These are phyloP conservation scores for Chaetura pelagica DNA, from an alignment of 2,113 vertebrate genomes.

Conservation along the genomic window DNA sequence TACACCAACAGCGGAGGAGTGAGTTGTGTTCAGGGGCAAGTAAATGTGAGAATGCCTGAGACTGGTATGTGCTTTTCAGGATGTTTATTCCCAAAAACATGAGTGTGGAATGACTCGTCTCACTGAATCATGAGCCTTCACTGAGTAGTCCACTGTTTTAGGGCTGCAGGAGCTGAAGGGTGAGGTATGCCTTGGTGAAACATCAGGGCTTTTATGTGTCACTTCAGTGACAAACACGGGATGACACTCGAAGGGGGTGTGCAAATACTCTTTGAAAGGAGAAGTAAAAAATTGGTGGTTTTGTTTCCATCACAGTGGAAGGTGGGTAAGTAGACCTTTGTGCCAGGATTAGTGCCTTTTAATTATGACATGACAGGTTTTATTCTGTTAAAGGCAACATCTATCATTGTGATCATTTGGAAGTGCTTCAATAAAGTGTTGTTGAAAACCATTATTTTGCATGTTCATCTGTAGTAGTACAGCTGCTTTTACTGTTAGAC, in stretches of 20 bases:
- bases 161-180: not conserved
- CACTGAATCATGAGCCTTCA: not conserved
- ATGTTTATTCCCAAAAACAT: not conserved
- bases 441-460: constrained; percentile 9
- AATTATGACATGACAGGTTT: constrained; percentile 31
- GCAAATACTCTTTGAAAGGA: not conserved
- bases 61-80: not conserved
- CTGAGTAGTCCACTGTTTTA: not conserved
- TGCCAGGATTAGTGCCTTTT: constrained; percentile 69
- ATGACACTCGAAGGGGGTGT: not conserved
- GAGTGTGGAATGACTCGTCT: not conserved
- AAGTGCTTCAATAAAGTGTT: constrained; percentile 70
- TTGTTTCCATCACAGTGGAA: not conserved
- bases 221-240: not conserved
- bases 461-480: not conserved
- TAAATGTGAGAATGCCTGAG: not conserved
- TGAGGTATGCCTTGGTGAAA: not conserved
- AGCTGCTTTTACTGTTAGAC: not conserved
- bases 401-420: constrained; percentile 55
- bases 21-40: not conserved
- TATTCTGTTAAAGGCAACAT: constrained; percentile 62
- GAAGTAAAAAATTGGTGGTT: not conserved
- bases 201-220: fast-evolving
- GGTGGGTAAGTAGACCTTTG: constrained; percentile 59
- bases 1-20: not conserved